Evolutionary conservation across 2,888 invertebrate genomes (phyloP).

Genomic region (Megaustenia siamemsis): DNA sequence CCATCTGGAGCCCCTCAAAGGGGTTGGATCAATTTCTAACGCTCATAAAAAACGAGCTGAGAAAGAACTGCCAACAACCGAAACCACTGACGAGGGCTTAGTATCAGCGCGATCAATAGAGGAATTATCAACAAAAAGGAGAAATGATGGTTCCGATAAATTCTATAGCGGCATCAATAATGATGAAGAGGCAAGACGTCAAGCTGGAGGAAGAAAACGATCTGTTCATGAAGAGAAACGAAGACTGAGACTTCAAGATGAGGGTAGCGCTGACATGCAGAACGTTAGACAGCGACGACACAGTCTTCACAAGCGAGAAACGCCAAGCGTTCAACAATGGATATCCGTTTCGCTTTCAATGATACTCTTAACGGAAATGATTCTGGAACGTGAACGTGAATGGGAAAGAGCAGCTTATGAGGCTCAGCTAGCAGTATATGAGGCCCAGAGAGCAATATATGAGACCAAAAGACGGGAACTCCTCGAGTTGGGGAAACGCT

Average conservation of each 20-base stretch:
- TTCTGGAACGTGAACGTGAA: neutral
- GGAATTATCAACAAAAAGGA: neutral
- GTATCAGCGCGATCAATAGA: neutral
- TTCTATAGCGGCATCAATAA: neutral
- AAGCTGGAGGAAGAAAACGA: neutral
- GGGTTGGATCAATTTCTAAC: neutral
- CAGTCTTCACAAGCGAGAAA: neutral
- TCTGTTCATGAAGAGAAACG: neutral
- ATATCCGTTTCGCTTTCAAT: neutral
- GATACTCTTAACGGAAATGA: slow-evolving; percentile 3
- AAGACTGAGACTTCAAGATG: neutral
- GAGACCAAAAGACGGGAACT: too few species aligned
- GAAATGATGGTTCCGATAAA: too few species aligned
- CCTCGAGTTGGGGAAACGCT: neutral
- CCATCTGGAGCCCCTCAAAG: neutral
- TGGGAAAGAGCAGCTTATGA: too few species aligned
- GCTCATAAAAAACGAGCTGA: neutral
- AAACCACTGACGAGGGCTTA: neutral
- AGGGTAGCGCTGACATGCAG: neutral
- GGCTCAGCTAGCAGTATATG: too few species aligned
- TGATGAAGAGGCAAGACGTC: neutral
- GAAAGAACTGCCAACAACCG: neutral
- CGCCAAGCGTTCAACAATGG: neutral
- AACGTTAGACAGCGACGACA: neutral
- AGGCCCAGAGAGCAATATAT: neutral